phyloP scores from a whole-genome alignment of 2,888 invertebrate genomes.

The Melieria picta region DNA sequence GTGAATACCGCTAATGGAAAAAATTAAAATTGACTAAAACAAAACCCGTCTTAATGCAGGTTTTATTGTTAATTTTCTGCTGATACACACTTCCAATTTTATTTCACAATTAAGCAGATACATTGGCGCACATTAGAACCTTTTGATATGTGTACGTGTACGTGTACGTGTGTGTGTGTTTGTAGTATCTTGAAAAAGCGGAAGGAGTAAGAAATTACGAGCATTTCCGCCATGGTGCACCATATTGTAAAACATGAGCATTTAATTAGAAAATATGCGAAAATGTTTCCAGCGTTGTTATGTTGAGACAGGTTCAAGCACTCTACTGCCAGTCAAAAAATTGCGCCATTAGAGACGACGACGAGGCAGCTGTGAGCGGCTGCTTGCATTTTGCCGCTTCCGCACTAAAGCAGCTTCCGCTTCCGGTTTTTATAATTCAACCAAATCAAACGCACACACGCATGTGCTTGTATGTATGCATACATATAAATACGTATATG shows the following conservation, averaged over 20 bases:
- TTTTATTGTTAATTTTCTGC: too few species aligned
- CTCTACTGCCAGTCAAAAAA: neutral
- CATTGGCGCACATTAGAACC: too few species aligned
- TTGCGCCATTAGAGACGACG: neutral
- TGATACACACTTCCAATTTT: too few species aligned
- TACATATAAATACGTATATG: slow-evolving; percentile 1
- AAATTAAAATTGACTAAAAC: too few species aligned
- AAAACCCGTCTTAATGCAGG: too few species aligned
- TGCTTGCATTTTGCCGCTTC: neutral
- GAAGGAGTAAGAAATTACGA: slow-evolving; percentile 56
- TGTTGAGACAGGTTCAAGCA: neutral
- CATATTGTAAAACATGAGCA: slow-evolving; percentile 61
- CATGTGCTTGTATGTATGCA: neutral
- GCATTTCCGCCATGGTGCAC: slow-evolving; percentile 57
- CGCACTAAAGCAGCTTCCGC: neutral
- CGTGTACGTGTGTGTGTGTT: neutral
- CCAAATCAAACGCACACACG: neutral
- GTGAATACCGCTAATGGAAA: too few species aligned
- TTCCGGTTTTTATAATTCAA: neutral
- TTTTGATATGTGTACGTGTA: neutral
- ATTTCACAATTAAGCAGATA: too few species aligned
- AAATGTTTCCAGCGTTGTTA: slow-evolving; percentile 16
- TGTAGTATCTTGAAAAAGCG: slow-evolving; percentile 42
- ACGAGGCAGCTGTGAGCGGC: neutral
- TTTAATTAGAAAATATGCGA: slow-evolving; percentile 59